A percentile compares a stretch with the other conserved stretches of the same genome.
These are phyloP conservation scores for Ginglymostoma cirratum DNA, from an alignment of 2,113 vertebrate species.

Conservation along the genomic window DNA sequence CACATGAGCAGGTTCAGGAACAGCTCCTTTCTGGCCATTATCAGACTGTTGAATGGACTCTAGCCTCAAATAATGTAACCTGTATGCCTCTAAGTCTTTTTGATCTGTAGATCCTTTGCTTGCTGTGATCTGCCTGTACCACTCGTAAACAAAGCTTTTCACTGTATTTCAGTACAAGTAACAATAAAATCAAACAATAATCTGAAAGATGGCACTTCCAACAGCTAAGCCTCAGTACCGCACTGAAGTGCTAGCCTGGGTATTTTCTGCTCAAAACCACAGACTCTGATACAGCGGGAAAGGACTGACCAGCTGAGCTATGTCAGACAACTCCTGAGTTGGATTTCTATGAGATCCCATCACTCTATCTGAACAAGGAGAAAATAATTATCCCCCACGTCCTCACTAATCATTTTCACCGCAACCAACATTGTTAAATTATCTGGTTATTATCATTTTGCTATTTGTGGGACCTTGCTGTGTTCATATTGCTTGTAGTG, in stretches of 20 bases:
- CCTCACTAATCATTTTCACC: background rate
- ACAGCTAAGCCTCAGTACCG: background rate
- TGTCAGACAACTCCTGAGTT: background rate
- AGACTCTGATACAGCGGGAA: background rate
- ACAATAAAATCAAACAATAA: background rate
- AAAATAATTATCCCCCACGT: background rate
- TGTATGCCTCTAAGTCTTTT: no score
- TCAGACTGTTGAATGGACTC: no score
- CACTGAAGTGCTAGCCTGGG: background rate
- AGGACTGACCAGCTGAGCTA: background rate
- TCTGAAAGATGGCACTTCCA: background rate
- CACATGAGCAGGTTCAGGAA: no score
- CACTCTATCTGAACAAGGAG: background rate
- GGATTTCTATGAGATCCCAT: background rate
- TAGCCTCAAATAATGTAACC: no score
- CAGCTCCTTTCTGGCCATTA: no score
- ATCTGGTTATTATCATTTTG: background rate
- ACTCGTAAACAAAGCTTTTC: no score
- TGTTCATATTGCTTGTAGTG: no score
- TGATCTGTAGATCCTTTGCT: no score
- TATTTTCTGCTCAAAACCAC: background rate
- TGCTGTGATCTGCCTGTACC: no score
- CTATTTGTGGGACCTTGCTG: background rate
- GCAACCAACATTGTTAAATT: background rate
- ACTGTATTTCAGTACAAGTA: no score